A percentile compares a stretch with the other conserved stretches of the same genome.
phyloP scores from a whole-genome alignment of 92 coral and sea anemone species.

The Palythoa grandiflora region DNA sequence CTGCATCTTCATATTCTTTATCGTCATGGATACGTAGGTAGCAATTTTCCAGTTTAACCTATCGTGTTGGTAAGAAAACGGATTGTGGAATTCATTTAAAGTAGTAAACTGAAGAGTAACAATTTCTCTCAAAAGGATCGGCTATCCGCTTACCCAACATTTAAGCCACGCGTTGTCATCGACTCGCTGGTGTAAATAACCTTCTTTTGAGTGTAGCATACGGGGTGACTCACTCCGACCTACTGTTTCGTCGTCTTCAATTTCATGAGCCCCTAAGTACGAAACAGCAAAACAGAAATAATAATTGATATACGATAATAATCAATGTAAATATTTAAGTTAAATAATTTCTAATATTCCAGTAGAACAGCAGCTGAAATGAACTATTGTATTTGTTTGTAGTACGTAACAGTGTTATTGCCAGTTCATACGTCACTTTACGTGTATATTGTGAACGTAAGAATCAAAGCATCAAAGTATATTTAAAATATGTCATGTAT shows the following conservation, averaged over 20 bases:
- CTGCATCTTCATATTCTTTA: slow-evolving; percentile 58
- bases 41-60: slow-evolving; percentile 77
- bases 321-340: neutral
- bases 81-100: neutral
- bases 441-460: no score
- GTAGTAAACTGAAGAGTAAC: neutral
- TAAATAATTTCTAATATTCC: neutral
- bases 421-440: no score
- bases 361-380: no score
- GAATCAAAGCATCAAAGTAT: no score
- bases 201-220: slow-evolving; percentile 48
- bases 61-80: neutral
- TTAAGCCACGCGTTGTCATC: slow-evolving; percentile 81
- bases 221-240: neutral
- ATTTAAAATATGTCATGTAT: no score
- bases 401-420: no score
- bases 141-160: slow-evolving; percentile 79
- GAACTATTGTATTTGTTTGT: no score
- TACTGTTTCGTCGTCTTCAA: neutral
- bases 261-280: neutral
- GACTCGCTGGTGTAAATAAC: slow-evolving; percentile 78
- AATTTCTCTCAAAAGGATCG: neutral
- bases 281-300: neutral
- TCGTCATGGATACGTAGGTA: slow-evolving; percentile 69
- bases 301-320: neutral